Evolutionary conservation across 2,797 vertebrate species (phyloP), one percentile per base, ranked within the genome.

Genomic region (Arnoldichthys spilopterus): DNA sequence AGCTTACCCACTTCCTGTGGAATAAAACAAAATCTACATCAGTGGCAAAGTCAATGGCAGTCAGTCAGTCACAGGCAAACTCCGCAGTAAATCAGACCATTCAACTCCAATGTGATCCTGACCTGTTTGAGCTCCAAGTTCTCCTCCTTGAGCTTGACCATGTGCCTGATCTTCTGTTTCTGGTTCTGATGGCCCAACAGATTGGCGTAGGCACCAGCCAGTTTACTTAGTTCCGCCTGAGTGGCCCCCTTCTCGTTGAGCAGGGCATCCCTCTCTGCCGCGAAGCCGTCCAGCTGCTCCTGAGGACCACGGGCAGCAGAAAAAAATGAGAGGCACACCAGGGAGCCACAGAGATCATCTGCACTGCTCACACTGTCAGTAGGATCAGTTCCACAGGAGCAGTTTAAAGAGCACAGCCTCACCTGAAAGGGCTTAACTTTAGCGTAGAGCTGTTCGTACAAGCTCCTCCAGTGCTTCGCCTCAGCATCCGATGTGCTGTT

Each of bases 91-190:
- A 40, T 1, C 47, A 74, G 54, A 59, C 6, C 2, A 18, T 8
- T 18, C 11, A 40, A 26, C 6, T 5, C 2, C 67, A 0, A 0
- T 32, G 20, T 49, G 20, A 70, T 56, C 84, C 87, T 82, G 74
- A 98, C 98, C 96, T 96, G 94, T 88, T 96, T 98, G 1, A 99
- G 91, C 54, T 91, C 82, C 1, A 87, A 69, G 34, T 99, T 99
- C 77, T 99, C 96, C 67, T 96, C 94, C 85, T 99, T 99, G 54
- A 99, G 47, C 84, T 97, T 98, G 89, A 97, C 92, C 84, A 99
- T 95, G 28, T 99, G 98, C 76, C 95, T 98, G 90, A 99, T 99
- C 93, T 99, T 99, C 91, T 99, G 98, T 84, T 95, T 96, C 86
- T 98, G 96, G 90, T 99, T 99, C 87, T 99, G 98, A 88, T 99